phyloP scores from a whole-genome alignment of 2,797 vertebrate species.

The Sebastes iracundus region DNA sequence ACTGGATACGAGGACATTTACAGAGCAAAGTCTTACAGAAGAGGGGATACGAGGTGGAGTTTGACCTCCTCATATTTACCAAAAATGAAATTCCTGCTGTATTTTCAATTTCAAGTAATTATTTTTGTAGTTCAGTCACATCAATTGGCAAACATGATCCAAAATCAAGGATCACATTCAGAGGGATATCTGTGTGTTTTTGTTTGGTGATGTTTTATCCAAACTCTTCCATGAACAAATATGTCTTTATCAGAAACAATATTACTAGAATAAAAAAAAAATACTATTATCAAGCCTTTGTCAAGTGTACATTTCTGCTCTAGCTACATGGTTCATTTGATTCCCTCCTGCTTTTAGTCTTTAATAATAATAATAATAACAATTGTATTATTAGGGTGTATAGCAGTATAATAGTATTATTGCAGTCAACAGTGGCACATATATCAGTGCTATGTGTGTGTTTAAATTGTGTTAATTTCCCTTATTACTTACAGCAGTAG shows the following conservation, averaged over 20 bases:
- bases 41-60: no score
- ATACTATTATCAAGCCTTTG: fast-evolving
- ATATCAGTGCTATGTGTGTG: not conserved
- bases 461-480: not conserved
- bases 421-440: not conserved
- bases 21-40: fast-evolving
- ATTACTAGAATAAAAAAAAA: not conserved
- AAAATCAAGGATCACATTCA: conserved; percentile 27
- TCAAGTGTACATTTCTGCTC: no score
- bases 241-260: conserved; percentile 67
- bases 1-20: no score
- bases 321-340: no score
- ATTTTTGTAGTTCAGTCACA: not conserved
- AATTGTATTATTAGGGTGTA: not conserved
- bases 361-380: not conserved
- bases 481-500: not conserved
- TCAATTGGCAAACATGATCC: conserved; percentile 1
- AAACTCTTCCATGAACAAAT: conserved; percentile 71
- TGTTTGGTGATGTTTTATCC: conserved; percentile 55
- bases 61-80: conserved; percentile 54
- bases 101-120: conserved; percentile 16
- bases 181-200: conserved; percentile 43
- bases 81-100: conserved; percentile 64
- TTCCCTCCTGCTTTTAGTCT: not conserved
- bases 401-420: not conserved